A percentile compares a stretch with the other conserved stretches of the same genome.
These are phyloP conservation scores for Calidris pygmaea DNA, from an alignment of 2,113 vertebrate genomes.

Conservation along the genomic window DNA sequence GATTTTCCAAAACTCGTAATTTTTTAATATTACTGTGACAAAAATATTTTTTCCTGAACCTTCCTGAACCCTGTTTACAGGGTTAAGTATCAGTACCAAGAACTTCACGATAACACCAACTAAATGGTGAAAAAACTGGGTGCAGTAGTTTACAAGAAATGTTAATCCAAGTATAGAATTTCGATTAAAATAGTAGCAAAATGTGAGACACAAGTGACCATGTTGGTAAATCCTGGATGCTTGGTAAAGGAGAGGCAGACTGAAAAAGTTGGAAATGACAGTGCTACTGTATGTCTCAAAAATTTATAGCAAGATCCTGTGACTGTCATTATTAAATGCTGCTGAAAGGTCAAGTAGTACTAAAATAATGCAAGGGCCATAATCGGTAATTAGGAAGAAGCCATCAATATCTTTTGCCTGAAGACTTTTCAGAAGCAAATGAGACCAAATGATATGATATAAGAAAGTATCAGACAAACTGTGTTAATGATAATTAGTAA, in stretches of 20 bases:
- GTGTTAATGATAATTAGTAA: neutral
- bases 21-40: neutral
- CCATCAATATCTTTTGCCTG: neutral
- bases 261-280: neutral
- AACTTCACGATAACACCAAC: neutral
- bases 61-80: neutral
- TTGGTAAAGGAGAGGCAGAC: neutral
- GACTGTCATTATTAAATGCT: neutral
- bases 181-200: neutral
- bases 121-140: fast-evolving
- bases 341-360: neutral
- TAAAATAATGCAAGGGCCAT: neutral
- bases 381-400: neutral
- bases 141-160: neutral
- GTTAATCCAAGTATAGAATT: neutral
- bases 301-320: neutral
- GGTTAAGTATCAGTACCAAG: neutral
- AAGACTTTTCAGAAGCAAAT: neutral
- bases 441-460: neutral
- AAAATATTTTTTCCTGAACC: neutral
- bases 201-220: neutral
- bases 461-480: neutral
- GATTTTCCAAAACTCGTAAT: neutral
- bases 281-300: neutral
- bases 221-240: neutral